These are phyloP conservation scores for Threskiornis aethiopicus DNA, from an alignment of 2,797 vertebrate genomes.

Conservation along the genomic window DNA sequence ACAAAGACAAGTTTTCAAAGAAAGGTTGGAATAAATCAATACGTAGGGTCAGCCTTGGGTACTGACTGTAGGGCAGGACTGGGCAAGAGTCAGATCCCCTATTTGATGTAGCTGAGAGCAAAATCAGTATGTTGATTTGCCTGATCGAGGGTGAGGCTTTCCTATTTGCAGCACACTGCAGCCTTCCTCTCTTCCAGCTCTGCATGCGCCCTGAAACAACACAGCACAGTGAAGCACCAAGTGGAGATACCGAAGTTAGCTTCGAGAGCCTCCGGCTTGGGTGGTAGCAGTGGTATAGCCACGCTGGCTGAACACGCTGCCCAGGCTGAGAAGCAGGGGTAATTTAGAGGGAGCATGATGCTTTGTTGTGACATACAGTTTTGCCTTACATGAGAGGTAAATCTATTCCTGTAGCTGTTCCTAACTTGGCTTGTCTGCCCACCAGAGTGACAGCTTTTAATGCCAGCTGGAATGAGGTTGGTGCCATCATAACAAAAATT, in stretches of 20 bases:
- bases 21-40: background rate
- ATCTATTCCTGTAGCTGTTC: background rate
- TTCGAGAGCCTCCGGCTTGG: background rate
- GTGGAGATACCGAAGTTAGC: background rate
- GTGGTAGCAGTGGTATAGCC: background rate
- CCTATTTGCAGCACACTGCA: fast-evolving
- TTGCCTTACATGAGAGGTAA: background rate
- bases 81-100: background rate
- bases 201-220: background rate
- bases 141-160: background rate
- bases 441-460: constrained; percentile 19
- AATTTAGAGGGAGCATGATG: background rate
- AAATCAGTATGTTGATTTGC: background rate
- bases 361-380: background rate
- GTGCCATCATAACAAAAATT: background rate
- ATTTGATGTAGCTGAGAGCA: background rate
- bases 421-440: background rate
- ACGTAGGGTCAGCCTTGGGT: background rate
- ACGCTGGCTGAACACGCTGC: fast-evolving
- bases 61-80: fast-evolving
- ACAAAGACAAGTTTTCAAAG: background rate
- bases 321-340: background rate
- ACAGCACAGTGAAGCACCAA: background rate
- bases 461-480: constrained; percentile 11
- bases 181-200: background rate